phyloP scores from a whole-genome alignment of 2,113 vertebrate species.

The Lagopus leucura region DNA sequence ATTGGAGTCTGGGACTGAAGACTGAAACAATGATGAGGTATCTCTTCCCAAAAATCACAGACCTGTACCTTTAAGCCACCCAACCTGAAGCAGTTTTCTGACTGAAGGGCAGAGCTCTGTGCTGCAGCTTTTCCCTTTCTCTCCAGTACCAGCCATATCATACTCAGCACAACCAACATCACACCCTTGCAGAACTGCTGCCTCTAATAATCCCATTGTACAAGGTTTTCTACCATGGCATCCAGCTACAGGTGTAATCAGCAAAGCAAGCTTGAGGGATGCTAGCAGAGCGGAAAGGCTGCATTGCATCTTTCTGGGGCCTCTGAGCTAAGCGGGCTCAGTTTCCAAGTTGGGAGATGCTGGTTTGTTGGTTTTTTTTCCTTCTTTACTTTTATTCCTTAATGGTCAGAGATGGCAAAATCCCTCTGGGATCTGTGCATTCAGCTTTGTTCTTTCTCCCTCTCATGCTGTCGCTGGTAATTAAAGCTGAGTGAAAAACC shows the following conservation, averaged over 20 bases:
- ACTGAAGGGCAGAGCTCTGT: neutral
- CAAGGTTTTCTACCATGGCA: constrained; percentile 1
- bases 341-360: neutral
- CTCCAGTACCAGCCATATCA: neutral
- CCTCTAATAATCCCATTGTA: neutral
- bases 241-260: neutral
- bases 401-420: constrained; percentile 47
- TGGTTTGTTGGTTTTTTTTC: neutral
- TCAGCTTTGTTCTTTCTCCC: constrained; percentile 16
- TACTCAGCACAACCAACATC: neutral
- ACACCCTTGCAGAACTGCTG: constrained; percentile 4
- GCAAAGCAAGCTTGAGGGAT: neutral
- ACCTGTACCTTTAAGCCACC: neutral
- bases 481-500: constrained; percentile 58
- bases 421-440: constrained; percentile 7
- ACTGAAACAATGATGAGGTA: neutral
- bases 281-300: neutral
- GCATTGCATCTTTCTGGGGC: neutral
- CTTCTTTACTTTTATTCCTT: neutral
- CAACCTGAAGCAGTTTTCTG: neutral
- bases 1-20: neutral
- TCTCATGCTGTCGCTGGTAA: constrained; percentile 5
- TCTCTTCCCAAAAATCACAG: neutral
- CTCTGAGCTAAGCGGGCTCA: neutral
- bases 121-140: constrained; percentile 25